Percentiles rank a stretch among this genome's conserved stretches.
Evolutionary conservation across 1,140 invertebrate species (phyloP).

Genomic region (Vanessa tameamea): DNA sequence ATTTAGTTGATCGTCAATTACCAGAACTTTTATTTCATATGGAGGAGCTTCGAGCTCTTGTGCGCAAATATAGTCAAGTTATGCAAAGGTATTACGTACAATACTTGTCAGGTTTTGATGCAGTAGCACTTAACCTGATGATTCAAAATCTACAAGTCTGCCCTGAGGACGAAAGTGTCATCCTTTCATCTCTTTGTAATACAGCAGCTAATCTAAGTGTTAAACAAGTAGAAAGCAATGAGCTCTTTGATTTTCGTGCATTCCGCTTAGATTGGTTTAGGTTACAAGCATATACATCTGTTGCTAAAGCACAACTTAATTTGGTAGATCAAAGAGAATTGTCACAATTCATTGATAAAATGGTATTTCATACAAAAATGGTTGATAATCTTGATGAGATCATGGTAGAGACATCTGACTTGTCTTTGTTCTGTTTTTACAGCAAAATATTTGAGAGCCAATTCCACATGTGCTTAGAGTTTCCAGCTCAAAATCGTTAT

Average conservation of each 20-base stretch:
- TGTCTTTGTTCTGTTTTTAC: constrained; percentile 99
- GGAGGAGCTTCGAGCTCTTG: constrained; percentile 96
- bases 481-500: constrained; percentile 98
- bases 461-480: constrained; percentile 99
- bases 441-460: constrained; percentile 98
- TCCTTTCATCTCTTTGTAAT: constrained; percentile 95
- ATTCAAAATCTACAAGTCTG: constrained; percentile 93
- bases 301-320: constrained; percentile 89
- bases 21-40: constrained; percentile 99
- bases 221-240: constrained; percentile 98
- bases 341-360: constrained; percentile 95
- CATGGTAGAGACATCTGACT: constrained; percentile 96
- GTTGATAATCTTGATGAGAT: constrained; percentile 99
- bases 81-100: constrained; percentile 99
- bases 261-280: constrained; percentile 98
- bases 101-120: constrained; percentile 97
- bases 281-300: constrained; percentile 96
- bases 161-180: constrained; percentile 97
- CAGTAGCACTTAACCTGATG: constrained; percentile 93
- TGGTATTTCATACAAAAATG: constrained; percentile 98
- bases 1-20: constrained; percentile 95
- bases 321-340: constrained; percentile 93
- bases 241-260: constrained; percentile 97
- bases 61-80: constrained; percentile 97
- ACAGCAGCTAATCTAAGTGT: constrained; percentile 93